These are phyloP conservation scores for Coenonympha glycerion DNA, from an alignment of 2,888 invertebrate species.

Conservation along the genomic window DNA sequence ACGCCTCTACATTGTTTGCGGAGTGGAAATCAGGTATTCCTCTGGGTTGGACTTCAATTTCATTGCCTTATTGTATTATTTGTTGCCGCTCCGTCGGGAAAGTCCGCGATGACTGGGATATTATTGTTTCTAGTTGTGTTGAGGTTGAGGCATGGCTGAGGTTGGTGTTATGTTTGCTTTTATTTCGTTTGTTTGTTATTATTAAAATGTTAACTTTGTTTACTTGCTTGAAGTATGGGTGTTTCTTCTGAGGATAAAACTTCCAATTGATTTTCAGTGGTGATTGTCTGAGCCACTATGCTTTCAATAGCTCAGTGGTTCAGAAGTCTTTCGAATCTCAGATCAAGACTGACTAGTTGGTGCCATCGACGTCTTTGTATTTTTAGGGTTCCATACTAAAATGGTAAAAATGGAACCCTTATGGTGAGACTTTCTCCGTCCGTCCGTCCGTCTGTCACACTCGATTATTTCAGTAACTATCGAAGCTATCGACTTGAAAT, in stretches of 20 bases:
- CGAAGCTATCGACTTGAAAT: no score
- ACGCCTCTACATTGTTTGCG: conserved; percentile 1
- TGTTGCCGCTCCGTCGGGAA: conserved; percentile 36
- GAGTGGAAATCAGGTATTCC: conserved; percentile 12
- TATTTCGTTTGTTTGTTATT: not conserved
- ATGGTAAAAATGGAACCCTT: no score
- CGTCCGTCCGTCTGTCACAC: no score
- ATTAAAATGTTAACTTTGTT: not conserved
- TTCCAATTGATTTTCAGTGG: not conserved
- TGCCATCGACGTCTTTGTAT: no score
- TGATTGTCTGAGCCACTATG: no score
- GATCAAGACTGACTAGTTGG: no score
- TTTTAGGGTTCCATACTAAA: no score
- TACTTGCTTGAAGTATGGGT: not conserved
- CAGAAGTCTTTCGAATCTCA: no score
- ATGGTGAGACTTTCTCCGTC: no score
- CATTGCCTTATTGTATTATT: conserved; percentile 57
- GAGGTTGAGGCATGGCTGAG: conserved; percentile 3
- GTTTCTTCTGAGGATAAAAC: not conserved
- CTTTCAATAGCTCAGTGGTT: no score
- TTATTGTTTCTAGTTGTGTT: conserved; percentile 6
- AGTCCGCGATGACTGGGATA: conserved; percentile 18
- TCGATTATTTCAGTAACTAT: no score
- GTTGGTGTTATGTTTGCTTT: not conserved
- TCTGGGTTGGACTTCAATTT: conserved; percentile 45